These are phyloP conservation scores for Chaenodraco wilsoni DNA, from an alignment of 2,797 vertebrate species.

Conservation along the genomic window DNA sequence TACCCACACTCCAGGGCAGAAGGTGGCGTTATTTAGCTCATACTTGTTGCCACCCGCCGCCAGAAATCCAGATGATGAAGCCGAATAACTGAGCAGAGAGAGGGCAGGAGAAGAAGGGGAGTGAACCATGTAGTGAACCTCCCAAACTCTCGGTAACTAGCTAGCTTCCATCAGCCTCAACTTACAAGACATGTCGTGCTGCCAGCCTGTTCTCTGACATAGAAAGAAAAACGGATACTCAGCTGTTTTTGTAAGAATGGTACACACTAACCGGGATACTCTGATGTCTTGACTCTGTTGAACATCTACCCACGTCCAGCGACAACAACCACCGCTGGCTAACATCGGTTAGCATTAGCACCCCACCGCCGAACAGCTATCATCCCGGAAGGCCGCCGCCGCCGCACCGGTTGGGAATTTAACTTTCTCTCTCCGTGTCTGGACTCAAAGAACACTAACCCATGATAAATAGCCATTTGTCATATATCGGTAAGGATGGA, in stretches of 20 bases:
- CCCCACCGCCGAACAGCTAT: constrained; percentile 46
- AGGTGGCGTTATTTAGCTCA: constrained; percentile 26
- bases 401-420: constrained; percentile 67
- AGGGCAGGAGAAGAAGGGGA: constrained; percentile 16
- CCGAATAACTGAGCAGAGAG: background rate
- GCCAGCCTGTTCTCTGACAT: background rate
- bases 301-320: constrained; percentile 13
- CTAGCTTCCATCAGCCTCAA: background rate
- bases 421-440: constrained; percentile 60
- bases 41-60: background rate
- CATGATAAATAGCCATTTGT: constrained; percentile 31
- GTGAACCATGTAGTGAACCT: constrained; percentile 6
- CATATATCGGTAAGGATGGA: constrained; percentile 77
- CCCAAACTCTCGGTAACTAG: background rate
- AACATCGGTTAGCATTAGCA: constrained; percentile 55
- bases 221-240: background rate
- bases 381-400: constrained; percentile 68
- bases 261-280: background rate
- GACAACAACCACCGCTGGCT: constrained; percentile 37
- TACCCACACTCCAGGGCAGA: constrained; percentile 25
- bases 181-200: constrained; percentile 25
- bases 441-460: constrained; percentile 25
- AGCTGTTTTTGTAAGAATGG: constrained; percentile 10
- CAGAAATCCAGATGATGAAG: constrained; percentile 7
- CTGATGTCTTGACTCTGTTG: background rate